phyloP scores from a whole-genome alignment of 2,113 vertebrate genomes.

The Chinchilla lanigera region DNA sequence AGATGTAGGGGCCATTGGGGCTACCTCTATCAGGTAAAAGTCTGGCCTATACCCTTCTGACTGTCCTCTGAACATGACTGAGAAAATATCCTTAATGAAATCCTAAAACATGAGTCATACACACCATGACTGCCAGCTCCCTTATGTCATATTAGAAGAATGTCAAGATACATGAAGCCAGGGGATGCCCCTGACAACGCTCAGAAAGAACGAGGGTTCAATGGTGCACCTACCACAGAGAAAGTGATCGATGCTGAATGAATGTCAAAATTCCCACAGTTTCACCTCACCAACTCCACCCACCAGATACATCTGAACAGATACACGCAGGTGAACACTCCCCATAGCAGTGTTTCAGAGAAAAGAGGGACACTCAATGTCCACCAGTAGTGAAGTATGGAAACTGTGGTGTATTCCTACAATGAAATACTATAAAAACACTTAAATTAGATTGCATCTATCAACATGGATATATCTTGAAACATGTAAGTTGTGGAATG shows the following conservation, averaged over 20 bases:
- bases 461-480: background rate
- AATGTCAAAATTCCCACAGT: no score
- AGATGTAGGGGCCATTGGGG: background rate
- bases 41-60: background rate
- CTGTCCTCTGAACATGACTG: background rate
- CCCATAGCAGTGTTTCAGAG: background rate
- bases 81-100: background rate
- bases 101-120: background rate
- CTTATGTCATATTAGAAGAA: background rate
- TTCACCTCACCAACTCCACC: background rate
- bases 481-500: background rate
- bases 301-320: background rate
- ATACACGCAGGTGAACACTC: background rate
- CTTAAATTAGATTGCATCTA: background rate
- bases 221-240: no score
- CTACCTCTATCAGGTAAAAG: background rate
- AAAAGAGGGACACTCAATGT: background rate
- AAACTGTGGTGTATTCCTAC: background rate
- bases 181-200: background rate
- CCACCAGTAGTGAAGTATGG: background rate
- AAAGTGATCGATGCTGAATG: rapidly evolving
- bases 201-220: background rate
- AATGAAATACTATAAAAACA: background rate
- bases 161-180: background rate
- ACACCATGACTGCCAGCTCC: background rate